Conservation (phyloP, 2,113 vertebrate genomes). For the Formicarius rufipectus region DNA sequence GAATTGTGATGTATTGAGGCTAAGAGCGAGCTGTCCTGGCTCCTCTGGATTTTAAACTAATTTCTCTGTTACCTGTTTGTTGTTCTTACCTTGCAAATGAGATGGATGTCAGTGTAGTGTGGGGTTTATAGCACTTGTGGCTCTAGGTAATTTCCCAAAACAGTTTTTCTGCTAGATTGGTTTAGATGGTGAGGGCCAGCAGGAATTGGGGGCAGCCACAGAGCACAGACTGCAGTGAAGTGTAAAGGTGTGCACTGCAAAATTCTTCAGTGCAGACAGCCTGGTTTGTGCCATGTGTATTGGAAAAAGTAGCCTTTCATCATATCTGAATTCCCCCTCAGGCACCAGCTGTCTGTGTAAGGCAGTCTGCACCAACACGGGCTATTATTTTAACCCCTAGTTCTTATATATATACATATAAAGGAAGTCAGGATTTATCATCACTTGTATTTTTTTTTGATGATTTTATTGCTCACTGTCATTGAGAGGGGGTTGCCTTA, state of each 20-base stretch:
- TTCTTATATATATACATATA: background rate
- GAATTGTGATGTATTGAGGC: background rate
- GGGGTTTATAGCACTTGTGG: background rate
- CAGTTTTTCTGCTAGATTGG: background rate
- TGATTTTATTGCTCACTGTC: background rate
- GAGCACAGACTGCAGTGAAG: background rate
- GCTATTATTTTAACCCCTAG: background rate
- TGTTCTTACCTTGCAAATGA: background rate
- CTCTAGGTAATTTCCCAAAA: background rate
- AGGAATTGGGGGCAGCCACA: background rate
- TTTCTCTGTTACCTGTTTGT: background rate
- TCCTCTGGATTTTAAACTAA: background rate
- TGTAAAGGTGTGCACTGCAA: background rate
- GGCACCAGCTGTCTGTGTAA: background rate
- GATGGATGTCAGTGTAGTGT: background rate
- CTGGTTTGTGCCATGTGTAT: background rate
- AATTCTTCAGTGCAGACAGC: background rate
- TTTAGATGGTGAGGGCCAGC: background rate
- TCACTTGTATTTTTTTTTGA: background rate
- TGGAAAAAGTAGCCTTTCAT: background rate
- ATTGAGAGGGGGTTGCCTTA: background rate
- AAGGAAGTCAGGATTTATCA: background rate
- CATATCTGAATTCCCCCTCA: too few relatives aligned
- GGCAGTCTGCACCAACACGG: accelerated
- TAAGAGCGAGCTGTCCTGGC: background rate